These are phyloP conservation scores for Tachystola acroxantha DNA, from an alignment of 2,888 invertebrate genomes.

Conservation along the genomic window DNA sequence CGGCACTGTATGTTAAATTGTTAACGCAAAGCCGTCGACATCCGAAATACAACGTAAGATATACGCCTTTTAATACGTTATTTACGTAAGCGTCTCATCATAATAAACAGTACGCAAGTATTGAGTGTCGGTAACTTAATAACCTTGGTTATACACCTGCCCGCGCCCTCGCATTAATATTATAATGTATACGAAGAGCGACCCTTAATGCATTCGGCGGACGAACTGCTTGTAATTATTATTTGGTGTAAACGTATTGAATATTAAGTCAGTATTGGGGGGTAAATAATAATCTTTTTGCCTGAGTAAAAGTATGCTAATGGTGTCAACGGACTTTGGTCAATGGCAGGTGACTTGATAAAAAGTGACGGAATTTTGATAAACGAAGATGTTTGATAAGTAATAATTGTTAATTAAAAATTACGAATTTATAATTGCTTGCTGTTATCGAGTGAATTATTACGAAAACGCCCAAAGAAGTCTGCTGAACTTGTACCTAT, in stretches of 20 bases:
- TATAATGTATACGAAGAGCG: constrained; percentile 63
- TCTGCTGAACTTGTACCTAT: too few species aligned
- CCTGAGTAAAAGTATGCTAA: constrained; percentile 16
- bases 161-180: constrained; percentile 51
- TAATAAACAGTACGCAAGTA: constrained; percentile 49
- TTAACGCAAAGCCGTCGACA: constrained; percentile 14
- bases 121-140: constrained; percentile 62
- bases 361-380: constrained; percentile 57
- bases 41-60: constrained; percentile 14
- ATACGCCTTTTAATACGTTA: constrained; percentile 39
- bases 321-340: constrained; percentile 35
- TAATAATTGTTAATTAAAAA: constrained; percentile 24
- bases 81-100: constrained; percentile 42
- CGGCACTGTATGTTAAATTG: neutral
- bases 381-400: constrained; percentile 28
- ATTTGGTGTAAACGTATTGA: constrained; percentile 75
- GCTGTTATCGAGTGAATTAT: too few species aligned
- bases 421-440: too few species aligned
- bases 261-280: constrained; percentile 56
- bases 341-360: constrained; percentile 53
- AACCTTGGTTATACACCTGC: constrained; percentile 38
- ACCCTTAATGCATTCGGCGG: constrained; percentile 61
- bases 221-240: constrained; percentile 63
- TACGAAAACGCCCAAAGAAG: too few species aligned
- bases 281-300: constrained; percentile 59